Evolutionary conservation across 2,888 invertebrate species (phyloP), one percentile per base, ranked within the genome.

Genomic region (Parasteatoda lunata): DNA sequence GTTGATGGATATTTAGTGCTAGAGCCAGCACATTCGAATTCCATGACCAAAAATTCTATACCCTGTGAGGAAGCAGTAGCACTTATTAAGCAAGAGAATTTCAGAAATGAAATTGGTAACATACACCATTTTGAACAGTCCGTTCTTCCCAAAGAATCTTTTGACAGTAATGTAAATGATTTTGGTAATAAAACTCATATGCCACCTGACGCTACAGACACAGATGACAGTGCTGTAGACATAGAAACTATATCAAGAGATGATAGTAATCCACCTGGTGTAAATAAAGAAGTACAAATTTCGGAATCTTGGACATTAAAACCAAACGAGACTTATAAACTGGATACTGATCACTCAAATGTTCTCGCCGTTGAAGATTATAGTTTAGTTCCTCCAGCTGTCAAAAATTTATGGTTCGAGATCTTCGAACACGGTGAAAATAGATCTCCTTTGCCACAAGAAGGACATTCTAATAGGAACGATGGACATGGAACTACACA

Each of bases 1-100:
- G 54, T 66, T 0, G 80, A 86, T 66, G 80, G 80, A 8, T 45
- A 59, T 52, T 71, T 79, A 30, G 66, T 80, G 1, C 75, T 86
- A 4, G 80, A 86, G 49, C 85, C 85, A 6, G 85, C 85, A 3
- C 85, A 86, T 77, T 86, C 77, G 1, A 86, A 71, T n/a, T 86
- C 80, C 0, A 71, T 86, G 47, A 5, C 45, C 5, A 86, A 77
- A 54, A 80, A 59, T n/a, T 86, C 71, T 0, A 3, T 48, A 5
- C 71, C 13, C 11, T 77, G 77, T 48, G 85, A 86, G 49, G 85
- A 80, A 6, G 80, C 80, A 3, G 80, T 86, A 1, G 54, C 80
- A 30, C 72, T 86, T 8, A 86, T 80, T 13, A 80, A 80, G 49
- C 73, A 71, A n/a, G 72, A 80, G 51, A 48, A 72, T 13, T n/a